These are phyloP conservation scores for Rhizoglyphus robini DNA, from an alignment of 1,140 invertebrate genomes.

Conservation along the genomic window DNA sequence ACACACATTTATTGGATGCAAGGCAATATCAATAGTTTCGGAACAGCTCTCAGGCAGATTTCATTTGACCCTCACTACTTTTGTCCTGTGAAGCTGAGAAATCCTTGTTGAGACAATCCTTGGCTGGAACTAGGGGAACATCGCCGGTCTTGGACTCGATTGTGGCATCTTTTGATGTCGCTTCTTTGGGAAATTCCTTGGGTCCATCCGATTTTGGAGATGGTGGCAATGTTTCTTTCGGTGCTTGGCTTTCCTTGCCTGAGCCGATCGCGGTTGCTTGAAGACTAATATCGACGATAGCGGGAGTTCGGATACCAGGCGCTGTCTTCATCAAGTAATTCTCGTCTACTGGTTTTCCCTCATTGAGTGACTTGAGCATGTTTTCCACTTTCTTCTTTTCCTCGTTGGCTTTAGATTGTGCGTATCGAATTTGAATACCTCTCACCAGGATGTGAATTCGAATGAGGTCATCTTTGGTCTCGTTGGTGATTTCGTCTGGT, in stretches of 20 bases:
- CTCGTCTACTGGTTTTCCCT: background rate
- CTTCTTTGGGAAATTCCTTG: background rate
- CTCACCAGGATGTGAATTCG: background rate
- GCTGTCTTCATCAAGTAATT: background rate
- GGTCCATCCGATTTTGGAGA: background rate
- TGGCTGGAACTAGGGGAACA: background rate
- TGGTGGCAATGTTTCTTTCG: background rate
- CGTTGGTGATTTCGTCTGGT: slow-evolving; percentile 4
- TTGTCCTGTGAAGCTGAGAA: too few species aligned
- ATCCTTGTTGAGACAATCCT: too few species aligned
- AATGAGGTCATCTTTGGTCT: slow-evolving; percentile 8
- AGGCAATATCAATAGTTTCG: too few species aligned
- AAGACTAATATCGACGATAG: background rate
- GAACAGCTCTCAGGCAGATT: too few species aligned
- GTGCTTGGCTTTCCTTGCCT: background rate
- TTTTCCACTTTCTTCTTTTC: background rate
- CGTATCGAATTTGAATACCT: slow-evolving; percentile 3
- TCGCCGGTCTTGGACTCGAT: background rate
- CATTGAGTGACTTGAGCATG: background rate
- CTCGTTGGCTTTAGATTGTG: background rate
- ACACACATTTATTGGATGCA: too few species aligned
- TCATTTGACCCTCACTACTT: too few species aligned
- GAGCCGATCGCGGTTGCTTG: background rate
- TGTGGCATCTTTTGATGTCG: background rate
- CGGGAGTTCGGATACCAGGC: background rate